Evolutionary conservation across 2,113 vertebrate species (phyloP), one percentile per base, ranked within the genome.

Genomic region (Ranitomeya variabilis): DNA sequence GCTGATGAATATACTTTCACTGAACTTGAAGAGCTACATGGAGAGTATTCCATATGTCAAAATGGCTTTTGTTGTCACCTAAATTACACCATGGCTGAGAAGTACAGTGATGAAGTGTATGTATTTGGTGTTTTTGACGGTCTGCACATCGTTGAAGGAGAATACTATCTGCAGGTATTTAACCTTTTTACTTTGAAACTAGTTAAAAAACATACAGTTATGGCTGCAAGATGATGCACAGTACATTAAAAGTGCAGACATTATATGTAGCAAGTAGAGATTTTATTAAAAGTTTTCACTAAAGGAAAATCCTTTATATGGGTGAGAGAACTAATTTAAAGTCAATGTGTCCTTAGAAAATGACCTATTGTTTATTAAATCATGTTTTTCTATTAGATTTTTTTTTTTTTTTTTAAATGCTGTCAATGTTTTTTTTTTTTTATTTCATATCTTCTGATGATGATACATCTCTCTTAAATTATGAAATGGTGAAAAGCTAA

Each of bases 121-220:
- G 91, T 78, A 2, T 67, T 93, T 0, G 89, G 90, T 73, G 88
- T 73, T n/a, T 94, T 94, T 77, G 90, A 93, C 54, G 89, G 90
- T 2, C 86, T 93, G n/a, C 92, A 92, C 37, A 45, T 51, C 9
- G 73, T 90, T 13, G 92, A 94, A 92, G 90, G 91, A 85, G 60
- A 92, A 21, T 93, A 89, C 80, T 94, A 93, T 57, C 83, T 93
- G 45, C 91, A 94, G 91, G 91, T 93, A 90, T 85, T 79, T 0
- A 3, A 66, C 11, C 2, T 1, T 83, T 89, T 73, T 26, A 6
- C 66, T 69, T 67, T n/a, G 10, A 23, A 23, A 69, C 21, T 69
- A 26, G 10, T 13, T 69, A 6, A 69, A 13, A 21, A 16, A 37
- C 1, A 1, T 31, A 31, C 5, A 14, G 3, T 31, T 71, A 37